These are phyloP conservation scores for Melanotaenia nigrans DNA, from an alignment of 2,797 vertebrate genomes.

Conservation along the genomic window DNA sequence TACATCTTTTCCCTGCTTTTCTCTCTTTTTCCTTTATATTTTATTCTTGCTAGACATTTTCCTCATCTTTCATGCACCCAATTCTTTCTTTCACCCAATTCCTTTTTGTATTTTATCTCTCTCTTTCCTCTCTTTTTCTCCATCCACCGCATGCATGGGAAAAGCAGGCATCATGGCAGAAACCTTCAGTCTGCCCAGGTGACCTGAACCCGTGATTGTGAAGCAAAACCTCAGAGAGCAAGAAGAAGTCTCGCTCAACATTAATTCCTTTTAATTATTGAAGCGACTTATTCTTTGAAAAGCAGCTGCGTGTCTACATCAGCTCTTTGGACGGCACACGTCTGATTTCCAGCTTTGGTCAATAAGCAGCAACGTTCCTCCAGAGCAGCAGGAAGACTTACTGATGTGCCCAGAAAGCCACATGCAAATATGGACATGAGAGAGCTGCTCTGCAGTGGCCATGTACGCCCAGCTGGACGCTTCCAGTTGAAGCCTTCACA, in stretches of 20 bases:
- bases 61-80: neutral
- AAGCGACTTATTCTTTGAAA: too few relatives aligned
- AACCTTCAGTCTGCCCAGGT: too few relatives aligned
- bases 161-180: too few relatives aligned
- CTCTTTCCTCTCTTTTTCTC: neutral
- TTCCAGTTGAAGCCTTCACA: slow-evolving; percentile 13
- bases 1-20: neutral
- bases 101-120: neutral
- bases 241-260: too few relatives aligned
- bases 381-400: neutral
- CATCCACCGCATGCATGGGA: too few relatives aligned
- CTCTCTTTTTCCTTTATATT: too few relatives aligned
- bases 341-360: too few relatives aligned
- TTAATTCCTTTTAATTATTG: neutral
- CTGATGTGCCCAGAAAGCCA: neutral
- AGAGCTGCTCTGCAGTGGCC: neutral
- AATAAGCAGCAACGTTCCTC: neutral
- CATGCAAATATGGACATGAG: neutral
- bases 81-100: too few relatives aligned
- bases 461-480: slow-evolving; percentile 20
- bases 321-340: too few relatives aligned
- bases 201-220: neutral
- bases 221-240: neutral
- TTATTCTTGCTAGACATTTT: too few relatives aligned
- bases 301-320: too few relatives aligned